phyloP scores from a whole-genome alignment of 2,888 invertebrate genomes.

The Yponomeuta malinellus region DNA sequence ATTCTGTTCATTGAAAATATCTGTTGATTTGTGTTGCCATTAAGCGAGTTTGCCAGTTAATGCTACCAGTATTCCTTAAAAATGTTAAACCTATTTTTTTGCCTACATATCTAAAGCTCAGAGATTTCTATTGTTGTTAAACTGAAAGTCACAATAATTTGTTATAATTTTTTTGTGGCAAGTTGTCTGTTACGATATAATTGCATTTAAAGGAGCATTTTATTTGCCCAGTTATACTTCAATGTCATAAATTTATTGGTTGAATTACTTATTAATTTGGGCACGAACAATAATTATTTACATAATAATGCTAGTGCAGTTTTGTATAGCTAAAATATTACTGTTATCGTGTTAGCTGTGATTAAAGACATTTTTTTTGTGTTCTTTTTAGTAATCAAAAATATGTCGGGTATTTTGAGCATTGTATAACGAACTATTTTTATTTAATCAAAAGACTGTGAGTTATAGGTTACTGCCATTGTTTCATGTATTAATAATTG shows the following conservation, averaged over 20 bases:
- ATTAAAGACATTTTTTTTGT: constrained; percentile 14
- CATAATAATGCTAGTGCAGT: not conserved
- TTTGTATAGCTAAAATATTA: constrained; percentile 1
- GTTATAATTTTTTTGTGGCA: not conserved
- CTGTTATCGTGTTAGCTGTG: constrained; percentile 9
- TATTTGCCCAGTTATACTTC: constrained; percentile 6
- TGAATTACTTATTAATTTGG: not conserved
- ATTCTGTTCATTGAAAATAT: too few relatives aligned
- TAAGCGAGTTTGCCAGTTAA: not conserved
- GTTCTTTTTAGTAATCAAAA: not conserved
- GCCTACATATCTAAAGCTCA: constrained; percentile 19
- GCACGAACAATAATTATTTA: too few relatives aligned
- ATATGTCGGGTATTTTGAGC: not conserved
- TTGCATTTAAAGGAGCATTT: constrained; percentile 37
- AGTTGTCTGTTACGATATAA: constrained; percentile 22
- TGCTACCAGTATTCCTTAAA: constrained; percentile 10
- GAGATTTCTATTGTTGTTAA: constrained; percentile 9
- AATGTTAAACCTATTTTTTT: not conserved
- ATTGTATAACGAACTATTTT: constrained; percentile 34
- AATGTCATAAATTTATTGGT: not conserved
- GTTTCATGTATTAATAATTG: constrained; percentile 12
- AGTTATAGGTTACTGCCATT: constrained; percentile 62
- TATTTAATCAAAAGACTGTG: constrained; percentile 63
- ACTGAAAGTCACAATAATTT: constrained; percentile 8
- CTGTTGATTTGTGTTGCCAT: too few relatives aligned